A percentile compares a stretch with the other conserved stretches of the same genome.
Evolutionary conservation across 2,113 vertebrate species (phyloP).

Genomic region (Cygnus buccinator): DNA sequence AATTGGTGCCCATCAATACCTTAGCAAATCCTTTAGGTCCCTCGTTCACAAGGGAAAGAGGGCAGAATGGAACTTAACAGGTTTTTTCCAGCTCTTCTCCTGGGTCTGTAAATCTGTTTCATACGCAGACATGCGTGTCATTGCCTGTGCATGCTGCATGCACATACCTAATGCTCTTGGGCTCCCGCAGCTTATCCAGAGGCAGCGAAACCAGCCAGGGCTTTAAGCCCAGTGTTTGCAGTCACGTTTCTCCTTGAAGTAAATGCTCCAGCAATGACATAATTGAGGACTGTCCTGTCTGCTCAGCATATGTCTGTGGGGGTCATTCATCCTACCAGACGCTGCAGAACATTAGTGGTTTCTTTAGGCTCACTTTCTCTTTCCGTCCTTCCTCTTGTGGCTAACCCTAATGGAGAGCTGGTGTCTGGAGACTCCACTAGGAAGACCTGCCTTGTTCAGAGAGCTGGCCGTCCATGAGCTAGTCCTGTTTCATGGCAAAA

Average conservation of each 20-base stretch:
- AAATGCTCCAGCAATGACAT: constrained; percentile 54
- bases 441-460: neutral
- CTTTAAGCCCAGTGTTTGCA: neutral
- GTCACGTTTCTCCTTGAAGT: constrained; percentile 46
- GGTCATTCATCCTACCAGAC: constrained; percentile 48
- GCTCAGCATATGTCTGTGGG: constrained; percentile 30
- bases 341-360: constrained; percentile 18
- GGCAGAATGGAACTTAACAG: neutral
- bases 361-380: constrained; percentile 28
- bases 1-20: neutral
- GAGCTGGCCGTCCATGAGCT: neutral
- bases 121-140: neutral
- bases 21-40: constrained; percentile 23
- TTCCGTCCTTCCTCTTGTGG: constrained; percentile 52
- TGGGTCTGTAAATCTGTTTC: neutral
- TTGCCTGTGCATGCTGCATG: neutral
- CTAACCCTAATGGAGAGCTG: constrained; percentile 62
- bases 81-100: neutral
- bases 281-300: constrained; percentile 42
- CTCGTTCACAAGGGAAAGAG: neutral
- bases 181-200: neutral
- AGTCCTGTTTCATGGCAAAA: neutral
- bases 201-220: neutral
- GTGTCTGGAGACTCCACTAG: neutral
- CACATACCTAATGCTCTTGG: neutral